Percentiles rank a stretch among this genome's conserved stretches.
Evolutionary conservation across 2,113 vertebrate genomes (phyloP).

Genomic region (Octodon degus): DNA sequence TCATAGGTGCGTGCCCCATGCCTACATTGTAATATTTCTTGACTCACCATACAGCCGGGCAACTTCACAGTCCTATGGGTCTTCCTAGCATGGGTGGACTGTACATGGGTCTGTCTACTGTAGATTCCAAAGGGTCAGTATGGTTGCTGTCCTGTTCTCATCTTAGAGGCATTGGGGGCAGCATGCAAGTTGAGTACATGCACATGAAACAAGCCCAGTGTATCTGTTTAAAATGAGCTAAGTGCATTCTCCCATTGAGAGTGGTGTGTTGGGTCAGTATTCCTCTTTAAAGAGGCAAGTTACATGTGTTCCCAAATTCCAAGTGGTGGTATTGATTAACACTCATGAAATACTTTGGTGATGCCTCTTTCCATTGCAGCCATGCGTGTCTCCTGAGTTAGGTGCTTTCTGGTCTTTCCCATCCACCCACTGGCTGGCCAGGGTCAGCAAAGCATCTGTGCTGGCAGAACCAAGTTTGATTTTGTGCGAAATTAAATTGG

Average conservation of each 20-base stretch:
- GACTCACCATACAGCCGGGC: background rate
- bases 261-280: background rate
- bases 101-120: background rate
- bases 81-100: background rate
- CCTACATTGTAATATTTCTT: background rate
- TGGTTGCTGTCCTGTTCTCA: background rate
- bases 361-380: background rate
- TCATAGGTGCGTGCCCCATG: background rate
- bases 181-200: background rate
- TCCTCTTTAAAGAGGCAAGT: conserved; percentile 36
- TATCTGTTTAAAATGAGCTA: conserved; percentile 3
- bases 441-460: background rate
- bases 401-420: background rate
- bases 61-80: background rate
- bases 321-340: background rate
- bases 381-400: background rate
- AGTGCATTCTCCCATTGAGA: background rate
- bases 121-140: background rate
- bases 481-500: background rate
- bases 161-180: background rate
- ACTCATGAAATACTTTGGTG: background rate
- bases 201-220: background rate
- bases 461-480: background rate
- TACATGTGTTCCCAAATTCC: background rate
- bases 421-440: background rate